Conservation (phyloP, 2,888 invertebrate species). For the Drosophila dives region DNA sequence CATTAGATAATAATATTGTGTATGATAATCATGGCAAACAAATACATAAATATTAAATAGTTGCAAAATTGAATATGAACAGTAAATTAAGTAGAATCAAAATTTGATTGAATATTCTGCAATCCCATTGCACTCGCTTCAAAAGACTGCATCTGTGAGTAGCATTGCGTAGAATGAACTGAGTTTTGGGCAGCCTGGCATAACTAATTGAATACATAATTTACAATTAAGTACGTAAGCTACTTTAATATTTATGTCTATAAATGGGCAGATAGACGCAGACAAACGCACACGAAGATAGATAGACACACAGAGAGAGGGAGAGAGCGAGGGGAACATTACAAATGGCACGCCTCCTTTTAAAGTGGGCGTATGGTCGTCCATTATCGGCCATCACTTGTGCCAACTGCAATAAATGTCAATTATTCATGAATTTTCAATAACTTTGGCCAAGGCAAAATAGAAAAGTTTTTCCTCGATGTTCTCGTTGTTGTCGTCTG, state of each 20-base stretch:
- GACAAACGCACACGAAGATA: conserved; percentile 2
- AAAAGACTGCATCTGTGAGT: conserved; percentile 8
- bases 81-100: conserved; percentile 28
- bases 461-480: conserved; percentile 65
- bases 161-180: conserved; percentile 13
- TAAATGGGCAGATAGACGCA: conserved; percentile 50
- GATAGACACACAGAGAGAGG: not conserved
- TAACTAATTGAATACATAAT: conserved; percentile 77
- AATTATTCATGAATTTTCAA: conserved; percentile 79
- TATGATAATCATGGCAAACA: not conserved
- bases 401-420: conserved; percentile 79
- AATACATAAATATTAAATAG: not conserved
- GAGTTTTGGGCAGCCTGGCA: conserved; percentile 50
- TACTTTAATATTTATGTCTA: conserved; percentile 76
- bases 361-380: conserved; percentile 34
- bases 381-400: conserved; percentile 76
- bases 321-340: conserved; percentile 21
- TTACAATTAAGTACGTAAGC: conserved; percentile 78
- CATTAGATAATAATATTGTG: not conserved
- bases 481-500: conserved; percentile 41
- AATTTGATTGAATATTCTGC: conserved; percentile 50
- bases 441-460: conserved; percentile 70
- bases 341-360: conserved; percentile 12
- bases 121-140: conserved; percentile 16
- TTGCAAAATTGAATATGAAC: conserved; percentile 22